Percentiles rank a stretch among this genome's conserved stretches.
phyloP scores from a whole-genome alignment of 2,888 invertebrate species.

The Drosophila siamana region DNA sequence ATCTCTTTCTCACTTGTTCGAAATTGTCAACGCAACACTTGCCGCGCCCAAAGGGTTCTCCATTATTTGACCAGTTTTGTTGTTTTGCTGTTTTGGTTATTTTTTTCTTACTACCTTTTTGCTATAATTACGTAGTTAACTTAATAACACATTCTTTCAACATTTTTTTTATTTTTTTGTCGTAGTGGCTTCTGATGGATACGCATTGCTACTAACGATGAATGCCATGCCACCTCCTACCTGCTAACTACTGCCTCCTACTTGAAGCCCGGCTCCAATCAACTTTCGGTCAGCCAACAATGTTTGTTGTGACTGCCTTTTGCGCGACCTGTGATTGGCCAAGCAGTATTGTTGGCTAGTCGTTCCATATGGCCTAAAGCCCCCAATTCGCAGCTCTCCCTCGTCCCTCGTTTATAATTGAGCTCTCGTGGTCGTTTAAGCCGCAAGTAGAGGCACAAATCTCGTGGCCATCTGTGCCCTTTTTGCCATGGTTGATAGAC shows the following conservation, averaged over 20 bases:
- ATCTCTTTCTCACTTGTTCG: conserved; percentile 14
- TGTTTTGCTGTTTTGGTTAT: conserved; percentile 1
- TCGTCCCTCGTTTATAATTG: neutral
- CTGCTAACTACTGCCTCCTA: neutral
- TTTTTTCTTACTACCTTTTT: conserved; percentile 17
- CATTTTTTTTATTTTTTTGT: neutral
- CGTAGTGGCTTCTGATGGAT: conserved; percentile 23
- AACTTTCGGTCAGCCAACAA: conserved; percentile 1
- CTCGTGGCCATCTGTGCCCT: conserved; percentile 43
- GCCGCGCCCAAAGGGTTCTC: conserved; percentile 51
- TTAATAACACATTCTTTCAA: conserved; percentile 67
- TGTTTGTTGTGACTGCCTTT: conserved; percentile 33
- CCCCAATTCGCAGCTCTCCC: neutral
- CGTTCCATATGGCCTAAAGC: neutral
- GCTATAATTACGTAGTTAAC: conserved; percentile 70
- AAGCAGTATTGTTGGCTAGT: conserved; percentile 8
- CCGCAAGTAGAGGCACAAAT: conserved; percentile 28
- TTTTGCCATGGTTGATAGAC: conserved; percentile 62
- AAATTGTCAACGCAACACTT: conserved; percentile 69
- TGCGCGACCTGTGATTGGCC: conserved; percentile 27
- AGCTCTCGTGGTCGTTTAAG: neutral
- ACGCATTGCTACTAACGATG: conserved; percentile 38
- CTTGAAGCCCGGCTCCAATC: conserved; percentile 8
- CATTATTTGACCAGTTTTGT: conserved; percentile 4
- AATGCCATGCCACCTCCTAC: conserved; percentile 13